These are phyloP conservation scores for Meghimatium bilineatum DNA, from an alignment of 2,888 invertebrate genomes.

Conservation along the genomic window DNA sequence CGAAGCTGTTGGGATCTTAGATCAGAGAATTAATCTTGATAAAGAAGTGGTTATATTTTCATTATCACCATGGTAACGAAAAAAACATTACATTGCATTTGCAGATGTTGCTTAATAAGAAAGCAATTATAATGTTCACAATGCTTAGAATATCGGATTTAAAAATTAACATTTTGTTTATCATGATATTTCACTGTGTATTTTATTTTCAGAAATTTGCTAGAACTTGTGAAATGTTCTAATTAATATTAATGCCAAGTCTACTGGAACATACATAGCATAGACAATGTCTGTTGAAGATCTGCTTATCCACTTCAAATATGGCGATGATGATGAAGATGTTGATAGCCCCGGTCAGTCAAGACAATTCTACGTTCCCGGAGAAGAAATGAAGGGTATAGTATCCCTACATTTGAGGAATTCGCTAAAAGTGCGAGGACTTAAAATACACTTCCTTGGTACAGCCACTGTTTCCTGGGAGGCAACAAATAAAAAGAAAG, in stretches of 20 bases:
- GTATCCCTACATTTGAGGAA: conserved; percentile 53
- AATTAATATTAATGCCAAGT: background rate
- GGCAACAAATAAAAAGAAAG: conserved; percentile 36
- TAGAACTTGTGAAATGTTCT: background rate
- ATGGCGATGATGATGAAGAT: conserved; percentile 1
- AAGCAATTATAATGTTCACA: no score
- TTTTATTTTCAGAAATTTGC: no score
- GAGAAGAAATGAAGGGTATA: conserved; percentile 71
- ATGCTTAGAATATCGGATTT: no score
- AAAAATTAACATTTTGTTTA: no score
- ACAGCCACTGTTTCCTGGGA: conserved; percentile 54
- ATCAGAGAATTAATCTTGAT: no score
- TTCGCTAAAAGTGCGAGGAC: conserved; percentile 36
- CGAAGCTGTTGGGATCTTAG: no score
- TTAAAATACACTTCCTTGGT: conserved; percentile 49
- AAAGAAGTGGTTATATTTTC: no score
- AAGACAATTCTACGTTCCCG: conserved; percentile 74
- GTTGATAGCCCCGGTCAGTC: conserved; percentile 38
- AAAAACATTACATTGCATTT: no score
- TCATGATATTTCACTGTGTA: no score
- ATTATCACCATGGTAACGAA: no score
- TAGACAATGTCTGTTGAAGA: conserved; percentile 51
- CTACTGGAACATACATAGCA: background rate
- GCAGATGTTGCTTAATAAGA: no score
- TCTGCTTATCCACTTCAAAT: conserved; percentile 49